These are phyloP conservation scores for Helleia helle DNA, from an alignment of 2,888 invertebrate genomes.

Conservation along the genomic window DNA sequence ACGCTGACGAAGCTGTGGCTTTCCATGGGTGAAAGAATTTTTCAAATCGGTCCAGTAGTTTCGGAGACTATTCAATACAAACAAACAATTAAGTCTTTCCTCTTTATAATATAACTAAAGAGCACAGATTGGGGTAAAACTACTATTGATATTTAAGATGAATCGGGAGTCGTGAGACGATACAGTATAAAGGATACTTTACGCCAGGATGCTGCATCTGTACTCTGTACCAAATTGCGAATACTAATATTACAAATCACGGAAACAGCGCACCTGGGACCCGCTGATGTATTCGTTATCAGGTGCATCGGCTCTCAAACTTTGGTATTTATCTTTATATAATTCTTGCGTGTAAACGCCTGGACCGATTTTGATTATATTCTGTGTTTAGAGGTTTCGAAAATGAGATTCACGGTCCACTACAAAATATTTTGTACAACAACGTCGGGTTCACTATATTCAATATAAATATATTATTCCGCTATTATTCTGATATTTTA, in stretches of 20 bases:
- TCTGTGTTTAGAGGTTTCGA: too few relatives aligned
- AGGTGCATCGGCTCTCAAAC: neutral
- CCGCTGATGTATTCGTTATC: conserved; percentile 2
- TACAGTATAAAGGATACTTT: neutral
- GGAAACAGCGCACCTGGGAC: conserved; percentile 15
- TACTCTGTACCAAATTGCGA: conserved; percentile 7
- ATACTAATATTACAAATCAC: conserved; percentile 14
- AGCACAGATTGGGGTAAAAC: too few relatives aligned
- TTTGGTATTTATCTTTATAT: neutral
- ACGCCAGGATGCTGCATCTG: neutral
- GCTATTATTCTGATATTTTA: too few relatives aligned
- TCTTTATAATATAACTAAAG: too few relatives aligned
- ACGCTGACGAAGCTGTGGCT: too few relatives aligned
- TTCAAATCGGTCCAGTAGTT: neutral
- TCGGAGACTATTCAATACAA: neutral
- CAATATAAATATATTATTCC: too few relatives aligned
- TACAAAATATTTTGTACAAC: too few relatives aligned
- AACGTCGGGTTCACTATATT: too few relatives aligned
- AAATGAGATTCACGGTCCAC: too few relatives aligned
- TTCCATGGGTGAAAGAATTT: neutral
- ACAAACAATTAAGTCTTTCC: too few relatives aligned
- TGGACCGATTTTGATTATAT: too few relatives aligned
- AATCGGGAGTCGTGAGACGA: neutral
- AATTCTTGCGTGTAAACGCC: too few relatives aligned
- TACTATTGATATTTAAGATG: neutral